Conservation (phyloP, 2,113 vertebrate genomes). For the Bucco capensis region DNA sequence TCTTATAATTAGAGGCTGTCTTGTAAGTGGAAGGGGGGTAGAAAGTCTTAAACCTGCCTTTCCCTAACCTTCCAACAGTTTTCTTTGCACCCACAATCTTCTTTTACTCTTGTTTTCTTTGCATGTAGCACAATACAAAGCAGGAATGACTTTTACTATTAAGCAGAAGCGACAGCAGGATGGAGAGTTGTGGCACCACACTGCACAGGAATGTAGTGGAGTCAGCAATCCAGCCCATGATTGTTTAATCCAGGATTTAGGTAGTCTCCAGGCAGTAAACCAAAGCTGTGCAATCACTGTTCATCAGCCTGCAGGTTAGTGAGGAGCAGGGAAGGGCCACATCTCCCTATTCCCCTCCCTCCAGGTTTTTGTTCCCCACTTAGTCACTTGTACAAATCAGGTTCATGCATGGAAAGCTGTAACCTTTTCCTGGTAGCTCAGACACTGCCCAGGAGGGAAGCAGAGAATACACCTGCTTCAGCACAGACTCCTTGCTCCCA, state of each 20-base stretch:
- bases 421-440: neutral
- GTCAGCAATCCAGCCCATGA: neutral
- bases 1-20: neutral
- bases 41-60: neutral
- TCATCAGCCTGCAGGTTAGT: neutral
- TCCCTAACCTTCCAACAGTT: neutral
- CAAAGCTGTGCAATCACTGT: rapidly evolving
- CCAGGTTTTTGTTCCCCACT: neutral
- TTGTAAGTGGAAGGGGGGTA: neutral
- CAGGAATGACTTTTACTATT: neutral
- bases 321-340: neutral
- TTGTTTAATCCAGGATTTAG: slow-evolving; percentile 38
- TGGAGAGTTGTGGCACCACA: neutral
- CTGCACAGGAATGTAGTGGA: slow-evolving; percentile 19
- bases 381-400: neutral
- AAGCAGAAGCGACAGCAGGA: slow-evolving; percentile 17
- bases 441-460: neutral
- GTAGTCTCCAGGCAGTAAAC: neutral
- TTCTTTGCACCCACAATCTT: neutral
- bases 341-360: neutral
- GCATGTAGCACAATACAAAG: neutral
- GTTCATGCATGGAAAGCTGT: neutral
- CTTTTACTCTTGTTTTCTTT: neutral
- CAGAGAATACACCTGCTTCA: neutral
- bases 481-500: neutral